Evolutionary conservation across 2,113 vertebrate genomes (phyloP), one percentile per base, ranked within the genome.

Genomic region (Pampusana beccarii): DNA sequence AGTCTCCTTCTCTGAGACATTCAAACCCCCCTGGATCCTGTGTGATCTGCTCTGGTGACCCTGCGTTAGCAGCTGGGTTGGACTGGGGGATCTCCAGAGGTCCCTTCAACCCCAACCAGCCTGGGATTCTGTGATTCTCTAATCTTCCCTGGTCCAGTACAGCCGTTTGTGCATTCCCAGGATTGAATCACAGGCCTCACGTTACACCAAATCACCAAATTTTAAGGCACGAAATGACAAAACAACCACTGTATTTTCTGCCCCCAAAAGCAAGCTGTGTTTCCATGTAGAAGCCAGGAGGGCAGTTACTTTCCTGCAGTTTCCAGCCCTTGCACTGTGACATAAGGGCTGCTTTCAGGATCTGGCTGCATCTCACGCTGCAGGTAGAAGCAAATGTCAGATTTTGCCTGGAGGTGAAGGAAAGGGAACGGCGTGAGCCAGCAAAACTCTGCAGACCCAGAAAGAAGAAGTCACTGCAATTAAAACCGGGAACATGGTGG

Each of bases 341-440:
- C 19, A 9, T 0, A 16, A 19, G 46, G 29, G 54, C 16, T 70
- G 14, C 33, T 79, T 31, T 46, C 38, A 36, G 28, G 57, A 62
- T 73, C 42, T 6, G 3, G 1, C 46, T 67, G 42, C 46, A 38
- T 24, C 36, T 53, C 10, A 8, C 1, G 16, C 79, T 54, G 31
- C 4, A 2, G 33, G 36, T 17, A 42, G 33, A 78, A 79, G 25
- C 23, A n/a, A 64, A 85, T 26, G 57, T 50, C 71, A 69, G 15
- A 15, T 56, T 93, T 85, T 72, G 16, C 57, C 19, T 60, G 74
- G 82, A 67, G 75, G 11, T 5, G 3, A 78, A 78, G 18, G 36
- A 33, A 48, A 85, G 19, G 66, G 18, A 25, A 46, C 1, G 1
- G 17, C 0, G 0, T 11, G 20, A 91, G 44, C 44, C 79, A 51